These are phyloP conservation scores for Butorides virescens DNA, from an alignment of 2,113 vertebrate species.

Conservation along the genomic window DNA sequence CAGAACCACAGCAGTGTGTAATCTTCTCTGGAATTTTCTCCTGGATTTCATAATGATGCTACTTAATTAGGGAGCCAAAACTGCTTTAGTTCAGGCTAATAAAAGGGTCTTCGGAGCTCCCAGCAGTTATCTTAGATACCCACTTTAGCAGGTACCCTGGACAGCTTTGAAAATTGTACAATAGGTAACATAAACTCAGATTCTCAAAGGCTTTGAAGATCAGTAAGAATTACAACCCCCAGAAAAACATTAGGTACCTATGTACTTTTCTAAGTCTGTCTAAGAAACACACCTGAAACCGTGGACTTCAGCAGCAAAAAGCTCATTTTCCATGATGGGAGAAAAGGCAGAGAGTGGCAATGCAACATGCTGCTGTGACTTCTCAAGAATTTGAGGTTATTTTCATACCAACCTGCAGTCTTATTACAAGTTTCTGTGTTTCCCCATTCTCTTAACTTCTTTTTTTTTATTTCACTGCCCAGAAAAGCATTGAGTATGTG, in stretches of 20 bases:
- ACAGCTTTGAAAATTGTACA: background rate
- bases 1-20: background rate
- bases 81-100: background rate
- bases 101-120: background rate
- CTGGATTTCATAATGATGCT: background rate
- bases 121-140: background rate
- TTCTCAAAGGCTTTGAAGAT: background rate
- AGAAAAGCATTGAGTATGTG: background rate
- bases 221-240: background rate
- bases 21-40: background rate
- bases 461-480: background rate
- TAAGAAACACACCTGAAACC: background rate
- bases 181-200: background rate
- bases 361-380: background rate
- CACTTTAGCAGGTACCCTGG: background rate
- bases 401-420: background rate
- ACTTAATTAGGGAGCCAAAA: background rate
- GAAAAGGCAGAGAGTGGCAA: background rate
- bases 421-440: background rate
- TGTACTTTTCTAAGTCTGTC: background rate
- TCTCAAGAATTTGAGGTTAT: background rate
- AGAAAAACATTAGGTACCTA: background rate
- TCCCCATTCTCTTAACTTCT: background rate
- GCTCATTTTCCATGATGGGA: background rate
- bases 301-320: background rate